phyloP scores from a whole-genome alignment of 2,888 invertebrate genomes.

The Bursaphelenchus okinawaensis region DNA sequence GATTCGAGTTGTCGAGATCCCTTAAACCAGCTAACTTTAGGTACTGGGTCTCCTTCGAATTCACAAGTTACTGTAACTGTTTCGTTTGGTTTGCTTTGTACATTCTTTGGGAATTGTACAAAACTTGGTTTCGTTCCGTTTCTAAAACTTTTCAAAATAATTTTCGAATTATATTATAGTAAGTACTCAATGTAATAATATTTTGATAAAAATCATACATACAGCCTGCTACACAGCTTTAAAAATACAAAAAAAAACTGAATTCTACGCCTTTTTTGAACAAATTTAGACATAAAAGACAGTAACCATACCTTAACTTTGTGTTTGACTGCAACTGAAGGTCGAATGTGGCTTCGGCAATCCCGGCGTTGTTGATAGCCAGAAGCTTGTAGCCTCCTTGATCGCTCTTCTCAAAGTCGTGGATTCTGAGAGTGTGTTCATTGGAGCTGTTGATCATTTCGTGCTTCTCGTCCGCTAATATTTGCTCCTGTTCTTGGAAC shows the following conservation, averaged over 20 bases:
- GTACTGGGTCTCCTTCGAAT: conserved; percentile 43
- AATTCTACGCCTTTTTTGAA: too few relatives aligned
- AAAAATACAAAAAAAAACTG: too few relatives aligned
- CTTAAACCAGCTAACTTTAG: conserved; percentile 45
- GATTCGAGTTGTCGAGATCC: conserved; percentile 37
- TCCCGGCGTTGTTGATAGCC: conserved; percentile 39
- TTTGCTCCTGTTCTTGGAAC: conserved; percentile 23
- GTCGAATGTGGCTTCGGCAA: background rate
- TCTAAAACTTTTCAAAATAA: too few relatives aligned
- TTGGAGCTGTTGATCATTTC: conserved; percentile 42
- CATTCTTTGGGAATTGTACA: conserved; percentile 42
- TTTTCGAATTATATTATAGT: too few relatives aligned
- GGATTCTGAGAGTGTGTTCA: conserved; percentile 40
- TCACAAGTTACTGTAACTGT: conserved; percentile 41
- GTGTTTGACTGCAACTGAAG: background rate
- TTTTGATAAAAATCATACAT: too few relatives aligned
- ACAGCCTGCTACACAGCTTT: too few relatives aligned
- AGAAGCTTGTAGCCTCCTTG: conserved; percentile 41
- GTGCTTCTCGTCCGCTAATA: conserved; percentile 34
- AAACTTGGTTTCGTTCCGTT: too few relatives aligned
- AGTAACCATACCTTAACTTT: background rate
- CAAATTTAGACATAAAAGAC: too few relatives aligned
- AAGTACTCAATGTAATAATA: too few relatives aligned
- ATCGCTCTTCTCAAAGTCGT: conserved; percentile 33
- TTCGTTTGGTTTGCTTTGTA: conserved; percentile 34